Evolutionary conservation across 2,888 invertebrate species (phyloP), one percentile per base, ranked within the genome.

Genomic region (Polydesmus complanatus): DNA sequence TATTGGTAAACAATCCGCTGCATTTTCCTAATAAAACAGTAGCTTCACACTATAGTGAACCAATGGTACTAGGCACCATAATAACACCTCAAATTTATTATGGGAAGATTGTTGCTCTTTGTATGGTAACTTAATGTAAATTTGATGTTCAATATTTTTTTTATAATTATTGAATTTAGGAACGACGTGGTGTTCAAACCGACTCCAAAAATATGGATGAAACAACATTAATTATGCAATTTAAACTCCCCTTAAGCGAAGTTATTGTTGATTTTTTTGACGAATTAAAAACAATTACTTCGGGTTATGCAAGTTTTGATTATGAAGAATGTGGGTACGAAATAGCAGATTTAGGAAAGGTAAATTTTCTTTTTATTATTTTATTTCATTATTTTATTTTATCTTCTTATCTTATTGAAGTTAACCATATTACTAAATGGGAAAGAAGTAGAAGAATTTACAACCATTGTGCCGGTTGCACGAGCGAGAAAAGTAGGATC

Each of bases 261-360:
- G 86, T 97, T 26, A 85, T 97, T 18, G 76, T 94, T 8, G 95
- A 97, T 74, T 97, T 98, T 73, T 94, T 94, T 71, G 96, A 97
- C 71, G 79, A 81, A 2, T 76, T 96, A 1, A 97, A 97, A 74
- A 85, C 88, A 18, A 69, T 90, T 21, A 86, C 89, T 2, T 94
- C 94, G 0, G 97, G 97, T 27, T 97, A 92, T 76, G 97, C 94
- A 1, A 90, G 90, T 72, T 94, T 94, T 71, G 92, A 92, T 74
- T 94, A 94, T 70, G 91, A 93, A 73, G 87, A 91, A 71, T 75
- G 82, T 69, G 95, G 90, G 1, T 97, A 86, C 73, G 81, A 86
- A 65, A 70, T 71, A 72, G 64, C 93, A 64, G 77, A 84, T 62
- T 77, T 97, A 68, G 84, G 86, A 0, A 89, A 88, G 74, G 85